Conservation (phyloP, 2,888 invertebrate genomes). For the Bibio marci region DNA sequence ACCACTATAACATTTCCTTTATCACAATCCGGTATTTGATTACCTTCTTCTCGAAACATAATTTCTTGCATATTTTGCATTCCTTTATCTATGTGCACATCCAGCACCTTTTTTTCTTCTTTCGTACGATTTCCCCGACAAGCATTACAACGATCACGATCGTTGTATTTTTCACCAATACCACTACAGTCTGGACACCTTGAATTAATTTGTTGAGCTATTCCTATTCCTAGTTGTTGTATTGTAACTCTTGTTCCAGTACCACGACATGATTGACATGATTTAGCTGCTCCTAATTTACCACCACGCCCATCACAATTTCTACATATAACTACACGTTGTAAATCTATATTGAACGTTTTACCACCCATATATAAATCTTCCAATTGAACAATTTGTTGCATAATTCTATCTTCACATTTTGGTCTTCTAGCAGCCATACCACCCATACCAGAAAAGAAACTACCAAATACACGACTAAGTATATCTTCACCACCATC, state of each 20-base stretch:
- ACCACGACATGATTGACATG: conserved; percentile 61
- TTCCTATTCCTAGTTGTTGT: conserved; percentile 4
- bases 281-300: conserved; percentile 43
- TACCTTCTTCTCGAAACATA: conserved; percentile 73
- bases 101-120: conserved; percentile 66
- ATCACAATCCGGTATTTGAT: conserved; percentile 72
- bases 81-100: conserved; percentile 78
- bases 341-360: conserved; percentile 27
- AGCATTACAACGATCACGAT: conserved; percentile 63
- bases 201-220: conserved; percentile 44
- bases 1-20: conserved; percentile 83
- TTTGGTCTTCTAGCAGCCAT: conserved; percentile 34
- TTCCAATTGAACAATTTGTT: conserved; percentile 71
- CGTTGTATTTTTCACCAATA: conserved; percentile 55
- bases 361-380: conserved; percentile 84
- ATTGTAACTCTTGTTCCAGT: conserved; percentile 36
- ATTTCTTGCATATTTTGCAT: conserved; percentile 78
- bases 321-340: conserved; percentile 19
- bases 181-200: conserved; percentile 46
- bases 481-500: conserved; percentile 43
- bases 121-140: conserved; percentile 75
- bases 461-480: conserved; percentile 48
- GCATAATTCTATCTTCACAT: conserved; percentile 72
- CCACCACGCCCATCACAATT: conserved; percentile 38
- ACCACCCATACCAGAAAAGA: conserved; percentile 37